Base-by-base conservation (phyloP, 2,113 vertebrate genomes). In the Camelus bactrianus region DNA sequence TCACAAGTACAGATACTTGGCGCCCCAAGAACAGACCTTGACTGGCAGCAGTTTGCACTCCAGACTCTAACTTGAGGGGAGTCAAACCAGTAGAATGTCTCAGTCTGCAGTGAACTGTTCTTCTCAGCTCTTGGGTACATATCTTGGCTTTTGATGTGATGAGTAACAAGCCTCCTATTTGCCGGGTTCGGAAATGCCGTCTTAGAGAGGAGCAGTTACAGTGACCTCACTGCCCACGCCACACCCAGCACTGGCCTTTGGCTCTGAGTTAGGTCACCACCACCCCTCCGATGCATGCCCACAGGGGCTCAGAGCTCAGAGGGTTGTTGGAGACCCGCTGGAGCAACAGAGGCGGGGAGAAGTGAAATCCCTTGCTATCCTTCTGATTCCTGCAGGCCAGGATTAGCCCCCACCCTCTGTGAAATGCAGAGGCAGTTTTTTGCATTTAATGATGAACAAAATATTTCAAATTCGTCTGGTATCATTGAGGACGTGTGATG, bases 371-470 rank as follows among this genome's bases (percentile, higher is more conserved):
- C 46, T 83, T 32, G 16, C 67, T 20, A 50, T 42, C 30, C 7
- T 46, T 5, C 2, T 32, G 54, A 5, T 79, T 38, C 42, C 17
- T 10, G 20, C 82, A 7, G 24, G 56, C n/a, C n/a, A 50, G 72
- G 24, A 70, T 95, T 38, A 93, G 77, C 70, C 10, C 50, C 11
- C 13, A 1, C 65, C 46, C 48, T 89, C 35, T 50, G 17, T 60
- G 85, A 81, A 60, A 65, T 35, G 11, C 26, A 64, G 81, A 75
- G 52, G 38, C 81, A 5, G 58, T 70, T 15, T 60, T 94, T 72
- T 73, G 14, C 72, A 93, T 87, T 91, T 56, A 82, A 77, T 81
- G 79, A 94, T 82, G 62, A 91, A 72, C 14, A 73, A 16, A 73
- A 52, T 75, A 22, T 73, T 93, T 96, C 65, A 16, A 4, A 84